Percentiles rank a stretch among this genome's conserved stretches.
These are phyloP conservation scores for Notothenia rossii DNA, from an alignment of 2,113 vertebrate genomes.

Conservation along the genomic window DNA sequence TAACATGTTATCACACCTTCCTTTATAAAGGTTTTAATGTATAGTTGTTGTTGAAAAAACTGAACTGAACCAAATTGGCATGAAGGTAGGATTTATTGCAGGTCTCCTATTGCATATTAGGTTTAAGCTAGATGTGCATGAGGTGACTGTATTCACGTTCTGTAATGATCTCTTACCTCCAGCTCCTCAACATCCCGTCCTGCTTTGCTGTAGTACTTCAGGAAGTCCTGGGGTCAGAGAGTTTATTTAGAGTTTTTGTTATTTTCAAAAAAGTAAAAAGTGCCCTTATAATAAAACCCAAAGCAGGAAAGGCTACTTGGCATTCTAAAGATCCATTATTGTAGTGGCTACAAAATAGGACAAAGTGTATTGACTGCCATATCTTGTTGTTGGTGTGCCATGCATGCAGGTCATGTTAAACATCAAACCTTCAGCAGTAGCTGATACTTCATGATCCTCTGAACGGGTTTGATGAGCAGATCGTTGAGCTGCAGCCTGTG, in stretches of 20 bases:
- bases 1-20: not conserved
- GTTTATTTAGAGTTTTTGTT: not conserved
- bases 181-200: conserved; percentile 85
- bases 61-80: not conserved
- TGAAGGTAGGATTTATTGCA: not conserved
- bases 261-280: not conserved
- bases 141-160: not conserved
- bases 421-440: conserved; percentile 87
- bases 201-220: conserved; percentile 90
- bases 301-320: not conserved
- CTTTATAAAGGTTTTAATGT: not conserved
- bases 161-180: conserved; percentile 78
- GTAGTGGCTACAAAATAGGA: not conserved
- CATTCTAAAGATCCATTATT: not conserved
- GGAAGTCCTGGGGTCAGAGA: conserved; percentile 87
- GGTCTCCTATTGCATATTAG: too few species aligned
- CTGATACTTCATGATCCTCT: conserved; percentile 95
- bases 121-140: not conserved
- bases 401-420: not conserved
- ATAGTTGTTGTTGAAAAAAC: not conserved
- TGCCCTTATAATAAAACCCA: not conserved
- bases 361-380: too few species aligned
- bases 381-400: not conserved
- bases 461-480: conserved; percentile 93
- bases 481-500: conserved; percentile 92